Percentiles rank a stretch among this genome's conserved stretches.
These are phyloP conservation scores for Zeus faber DNA, from an alignment of 2,113 vertebrate genomes.

Conservation along the genomic window DNA sequence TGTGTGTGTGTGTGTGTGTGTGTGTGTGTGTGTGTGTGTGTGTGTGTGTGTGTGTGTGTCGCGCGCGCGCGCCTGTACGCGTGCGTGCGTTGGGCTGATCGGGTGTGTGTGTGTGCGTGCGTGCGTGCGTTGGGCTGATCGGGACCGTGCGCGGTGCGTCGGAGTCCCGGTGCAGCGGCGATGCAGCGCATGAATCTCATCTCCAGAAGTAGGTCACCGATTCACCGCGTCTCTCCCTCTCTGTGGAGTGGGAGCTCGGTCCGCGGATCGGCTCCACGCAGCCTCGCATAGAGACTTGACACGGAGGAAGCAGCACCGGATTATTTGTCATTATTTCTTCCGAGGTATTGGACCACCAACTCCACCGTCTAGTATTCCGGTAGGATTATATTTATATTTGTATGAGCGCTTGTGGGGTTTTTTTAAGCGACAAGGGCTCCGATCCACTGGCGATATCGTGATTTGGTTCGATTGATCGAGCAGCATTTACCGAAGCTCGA, in stretches of 20 bases:
- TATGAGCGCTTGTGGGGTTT: no score
- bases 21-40: not conserved
- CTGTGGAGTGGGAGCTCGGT: conserved; percentile 42
- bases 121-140: conserved; percentile 2
- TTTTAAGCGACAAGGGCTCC: conserved; percentile 33
- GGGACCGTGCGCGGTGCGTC: conserved; percentile 1
- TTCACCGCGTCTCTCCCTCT: conserved; percentile 61
- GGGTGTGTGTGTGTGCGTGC: no score
- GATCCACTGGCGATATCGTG: conserved; percentile 14
- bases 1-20: conserved; percentile 2
- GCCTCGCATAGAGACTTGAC: conserved; percentile 2
- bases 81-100: no score
- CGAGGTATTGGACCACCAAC: conserved; percentile 43
- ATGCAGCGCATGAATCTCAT: conserved; percentile 71
- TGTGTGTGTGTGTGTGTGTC: no score
- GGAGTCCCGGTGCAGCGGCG: conserved; percentile 59
- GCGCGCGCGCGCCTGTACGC: no score
- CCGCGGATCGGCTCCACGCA: conserved; percentile 28
- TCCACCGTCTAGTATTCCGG: conserved; percentile 29
- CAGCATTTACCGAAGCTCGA: conserved; percentile 24
- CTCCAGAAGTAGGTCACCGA: conserved; percentile 75
- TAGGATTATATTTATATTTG: conserved; percentile 46
- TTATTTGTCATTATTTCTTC: conserved; percentile 13
- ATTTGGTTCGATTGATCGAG: conserved; percentile 23
- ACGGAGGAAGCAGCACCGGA: conserved; percentile 17